Evolutionary conservation across 2,797 vertebrate species (phyloP).

Genomic region (Oreochromis mossambicus): DNA sequence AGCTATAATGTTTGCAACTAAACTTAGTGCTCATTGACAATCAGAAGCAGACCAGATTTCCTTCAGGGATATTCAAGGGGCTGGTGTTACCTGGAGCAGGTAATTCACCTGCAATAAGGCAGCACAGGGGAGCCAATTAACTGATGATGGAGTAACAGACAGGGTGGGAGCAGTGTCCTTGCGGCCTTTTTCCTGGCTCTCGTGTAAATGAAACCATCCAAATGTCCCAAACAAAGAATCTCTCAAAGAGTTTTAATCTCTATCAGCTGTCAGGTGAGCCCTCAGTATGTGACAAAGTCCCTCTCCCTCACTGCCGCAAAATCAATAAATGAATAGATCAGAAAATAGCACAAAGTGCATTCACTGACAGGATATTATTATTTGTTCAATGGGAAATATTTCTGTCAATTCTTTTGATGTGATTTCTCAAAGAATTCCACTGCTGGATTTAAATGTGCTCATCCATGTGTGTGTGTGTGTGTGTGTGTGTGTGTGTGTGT

Average conservation of each 20-base stretch:
- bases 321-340: slow-evolving; percentile 2
- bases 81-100: neutral
- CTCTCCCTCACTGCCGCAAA: neutral
- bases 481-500: neutral
- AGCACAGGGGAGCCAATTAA: neutral
- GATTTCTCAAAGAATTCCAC: neutral
- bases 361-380: slow-evolving; percentile 1
- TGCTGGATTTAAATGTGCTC: neutral
- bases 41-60: neutral
- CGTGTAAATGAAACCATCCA: neutral
- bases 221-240: neutral
- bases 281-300: neutral
- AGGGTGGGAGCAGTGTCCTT: neutral
- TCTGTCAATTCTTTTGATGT: neutral
- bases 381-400: neutral
- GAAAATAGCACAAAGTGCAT: neutral
- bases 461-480: fast-evolving
- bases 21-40: neutral
- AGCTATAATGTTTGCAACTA: neutral
- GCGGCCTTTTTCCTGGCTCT: neutral
- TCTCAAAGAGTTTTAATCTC: neutral
- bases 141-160: neutral
- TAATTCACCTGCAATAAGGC: neutral
- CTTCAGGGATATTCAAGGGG: fast-evolving
- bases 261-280: neutral